Evolutionary conservation across 2,797 vertebrate genomes (phyloP).

Genomic region (Pseudotriccus pelzelni): DNA sequence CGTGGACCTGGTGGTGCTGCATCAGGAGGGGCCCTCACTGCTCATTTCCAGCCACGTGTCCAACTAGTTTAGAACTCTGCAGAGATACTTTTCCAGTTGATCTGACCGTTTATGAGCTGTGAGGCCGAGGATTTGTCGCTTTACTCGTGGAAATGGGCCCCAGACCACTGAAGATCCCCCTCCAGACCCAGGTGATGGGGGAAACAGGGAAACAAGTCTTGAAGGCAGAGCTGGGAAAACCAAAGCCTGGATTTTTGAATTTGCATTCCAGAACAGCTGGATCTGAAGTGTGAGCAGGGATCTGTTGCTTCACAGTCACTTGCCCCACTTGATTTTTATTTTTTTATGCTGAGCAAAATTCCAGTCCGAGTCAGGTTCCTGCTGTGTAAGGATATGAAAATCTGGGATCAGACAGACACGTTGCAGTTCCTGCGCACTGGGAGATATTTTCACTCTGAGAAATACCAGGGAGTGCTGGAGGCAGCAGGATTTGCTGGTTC

Average conservation of each 20-base stretch:
- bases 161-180: background rate
- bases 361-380: too few species aligned
- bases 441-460: background rate
- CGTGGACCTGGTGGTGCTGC: background rate
- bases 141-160: fast-evolving
- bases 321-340: background rate
- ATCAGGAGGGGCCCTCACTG: background rate
- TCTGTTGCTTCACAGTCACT: background rate
- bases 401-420: background rate
- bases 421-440: background rate
- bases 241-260: background rate
- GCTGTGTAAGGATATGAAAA: background rate
- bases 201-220: background rate
- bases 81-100: background rate
- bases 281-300: background rate
- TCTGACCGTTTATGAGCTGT: background rate
- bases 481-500: background rate
- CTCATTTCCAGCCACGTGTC: background rate
- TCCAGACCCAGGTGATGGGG: background rate
- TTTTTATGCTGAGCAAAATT: background rate
- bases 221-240: background rate
- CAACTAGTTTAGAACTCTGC: background rate
- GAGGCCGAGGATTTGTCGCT: background rate
- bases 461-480: fast-evolving
- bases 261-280: background rate